Conservation (phyloP, 2,888 invertebrate species). For the Tenthredo notha region DNA sequence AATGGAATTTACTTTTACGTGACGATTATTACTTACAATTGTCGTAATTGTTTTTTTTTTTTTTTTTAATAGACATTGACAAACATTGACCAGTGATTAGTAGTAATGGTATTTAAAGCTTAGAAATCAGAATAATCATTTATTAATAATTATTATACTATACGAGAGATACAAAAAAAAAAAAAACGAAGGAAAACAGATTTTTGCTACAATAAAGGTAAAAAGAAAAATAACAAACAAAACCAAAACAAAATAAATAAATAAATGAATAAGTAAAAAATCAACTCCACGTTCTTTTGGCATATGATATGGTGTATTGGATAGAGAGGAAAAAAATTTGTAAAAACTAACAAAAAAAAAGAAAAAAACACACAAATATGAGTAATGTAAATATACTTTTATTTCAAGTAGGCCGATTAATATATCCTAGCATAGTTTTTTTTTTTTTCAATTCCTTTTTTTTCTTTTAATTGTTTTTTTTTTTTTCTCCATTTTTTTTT, state of each 20-base stretch:
- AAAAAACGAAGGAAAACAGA: conserved; percentile 7
- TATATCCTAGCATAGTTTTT: conserved; percentile 40
- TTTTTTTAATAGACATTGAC: conserved; percentile 28
- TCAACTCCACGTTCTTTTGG: background rate
- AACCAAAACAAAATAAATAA: conserved; percentile 56
- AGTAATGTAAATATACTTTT: conserved; percentile 70
- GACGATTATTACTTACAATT: conserved; percentile 39
- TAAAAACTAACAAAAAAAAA: conserved; percentile 64
- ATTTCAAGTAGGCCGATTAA: conserved; percentile 64
- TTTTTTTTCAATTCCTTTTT: background rate
- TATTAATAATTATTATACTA: conserved; percentile 43
- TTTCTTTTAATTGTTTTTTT: conserved; percentile 6
- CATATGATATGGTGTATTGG: conserved; percentile 58
- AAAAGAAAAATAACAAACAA: conserved; percentile 55
- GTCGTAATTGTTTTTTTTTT: conserved; percentile 37
- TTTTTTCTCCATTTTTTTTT: conserved; percentile 45
- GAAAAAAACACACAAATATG: conserved; percentile 65
- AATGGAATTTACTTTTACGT: conserved; percentile 19
- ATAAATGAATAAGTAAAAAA: conserved; percentile 46
- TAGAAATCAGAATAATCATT: conserved; percentile 43
- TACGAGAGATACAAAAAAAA: background rate
- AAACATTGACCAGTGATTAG: conserved; percentile 51
- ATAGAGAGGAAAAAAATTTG: conserved; percentile 60
- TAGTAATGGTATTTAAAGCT: conserved; percentile 41
- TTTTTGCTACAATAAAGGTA: conserved; percentile 62